phyloP scores from a whole-genome alignment of 2,888 invertebrate genomes.

The Sycophila texana region DNA sequence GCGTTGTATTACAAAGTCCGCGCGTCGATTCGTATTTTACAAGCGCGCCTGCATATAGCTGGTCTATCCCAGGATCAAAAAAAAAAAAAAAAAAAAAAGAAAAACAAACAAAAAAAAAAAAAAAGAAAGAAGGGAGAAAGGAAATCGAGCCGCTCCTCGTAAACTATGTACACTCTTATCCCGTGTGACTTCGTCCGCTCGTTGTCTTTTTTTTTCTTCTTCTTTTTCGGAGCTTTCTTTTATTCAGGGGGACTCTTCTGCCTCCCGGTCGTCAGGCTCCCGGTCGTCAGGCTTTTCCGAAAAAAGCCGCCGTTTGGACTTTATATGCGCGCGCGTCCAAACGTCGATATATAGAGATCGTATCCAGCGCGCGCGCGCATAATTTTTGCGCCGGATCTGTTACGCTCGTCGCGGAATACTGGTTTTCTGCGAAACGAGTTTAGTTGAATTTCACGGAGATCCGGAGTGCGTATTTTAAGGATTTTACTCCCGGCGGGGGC shows the following conservation, averaged over 20 bases:
- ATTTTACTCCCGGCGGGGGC: conserved; percentile 13
- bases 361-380: neutral
- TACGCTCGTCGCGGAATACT: conserved; percentile 34
- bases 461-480: conserved; percentile 33
- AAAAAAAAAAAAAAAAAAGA: neutral
- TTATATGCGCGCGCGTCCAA: conserved; percentile 23
- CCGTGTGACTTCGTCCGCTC: neutral
- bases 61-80: neutral
- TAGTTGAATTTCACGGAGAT: conserved; percentile 5
- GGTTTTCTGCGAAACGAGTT: conserved; percentile 22
- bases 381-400: neutral
- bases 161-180: conserved; percentile 42
- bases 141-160: conserved; percentile 31
- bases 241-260: conserved; percentile 21
- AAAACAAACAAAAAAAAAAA: conserved; percentile 34
- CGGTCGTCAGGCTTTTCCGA: neutral
- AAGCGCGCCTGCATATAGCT: neutral
- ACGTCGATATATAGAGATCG: neutral
- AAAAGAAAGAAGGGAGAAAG: conserved; percentile 22
- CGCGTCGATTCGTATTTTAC: conserved; percentile 32
- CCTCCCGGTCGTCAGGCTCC: too few species aligned
- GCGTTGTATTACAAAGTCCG: conserved; percentile 20
- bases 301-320: conserved; percentile 22
- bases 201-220: conserved; percentile 34
- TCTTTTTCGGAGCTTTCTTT: conserved; percentile 27